Percentiles rank a stretch among this genome's conserved stretches.
Conservation (phyloP, 2,797 vertebrate species). For the Sciurus carolinensis region DNA sequence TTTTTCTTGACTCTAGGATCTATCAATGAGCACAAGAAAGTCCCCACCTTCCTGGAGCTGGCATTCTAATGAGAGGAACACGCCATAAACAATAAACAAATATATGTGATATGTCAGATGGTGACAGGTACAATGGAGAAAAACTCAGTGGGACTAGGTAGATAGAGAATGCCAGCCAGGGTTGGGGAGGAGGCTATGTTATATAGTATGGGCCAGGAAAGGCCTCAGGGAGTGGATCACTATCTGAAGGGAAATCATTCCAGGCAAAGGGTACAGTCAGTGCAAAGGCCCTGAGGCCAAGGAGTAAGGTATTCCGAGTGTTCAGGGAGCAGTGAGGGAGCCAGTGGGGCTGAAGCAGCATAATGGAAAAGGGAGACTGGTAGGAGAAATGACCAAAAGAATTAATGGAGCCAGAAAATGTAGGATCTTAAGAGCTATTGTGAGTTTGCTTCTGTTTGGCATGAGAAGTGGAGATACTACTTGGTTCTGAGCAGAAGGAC, state of each 20-base stretch:
- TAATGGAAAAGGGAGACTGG: neutral
- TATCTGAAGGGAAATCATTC: neutral
- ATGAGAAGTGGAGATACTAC: neutral
- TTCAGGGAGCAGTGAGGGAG: neutral
- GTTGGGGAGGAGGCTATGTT: neutral
- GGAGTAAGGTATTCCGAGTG: too few species aligned
- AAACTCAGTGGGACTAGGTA: neutral
- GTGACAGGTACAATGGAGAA: neutral
- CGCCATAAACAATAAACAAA: neutral
- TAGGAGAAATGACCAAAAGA: neutral
- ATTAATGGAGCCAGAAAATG: neutral
- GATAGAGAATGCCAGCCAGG: neutral
- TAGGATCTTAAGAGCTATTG: neutral
- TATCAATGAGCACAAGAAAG: neutral
- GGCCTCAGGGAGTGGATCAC: neutral
- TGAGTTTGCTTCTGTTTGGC: neutral
- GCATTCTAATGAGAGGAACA: conserved; percentile 6
- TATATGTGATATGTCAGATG: neutral
- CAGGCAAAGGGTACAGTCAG: neutral
- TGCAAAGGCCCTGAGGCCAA: neutral
- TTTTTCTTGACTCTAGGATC: neutral
- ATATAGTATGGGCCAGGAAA: neutral
- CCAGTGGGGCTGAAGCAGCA: neutral
- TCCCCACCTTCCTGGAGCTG: neutral
- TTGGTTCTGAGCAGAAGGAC: neutral